phyloP scores from a whole-genome alignment of 2,797 vertebrate species.

The Danio kyathit region DNA sequence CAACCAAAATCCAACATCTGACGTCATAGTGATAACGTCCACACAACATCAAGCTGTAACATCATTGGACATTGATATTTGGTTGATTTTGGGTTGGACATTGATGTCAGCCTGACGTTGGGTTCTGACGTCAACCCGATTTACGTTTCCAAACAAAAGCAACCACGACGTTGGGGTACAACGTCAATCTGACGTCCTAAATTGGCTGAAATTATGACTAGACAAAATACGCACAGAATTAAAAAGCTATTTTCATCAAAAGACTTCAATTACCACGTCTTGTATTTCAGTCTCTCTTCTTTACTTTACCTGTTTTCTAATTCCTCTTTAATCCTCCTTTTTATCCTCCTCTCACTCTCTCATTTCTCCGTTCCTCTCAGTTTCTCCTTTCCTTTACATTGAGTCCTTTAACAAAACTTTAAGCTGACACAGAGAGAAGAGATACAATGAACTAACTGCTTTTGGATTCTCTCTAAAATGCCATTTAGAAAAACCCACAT shows the following conservation, averaged over 20 bases:
- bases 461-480: slow-evolving; percentile 33
- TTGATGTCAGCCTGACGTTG: too few species aligned
- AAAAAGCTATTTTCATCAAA: not conserved
- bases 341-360: not conserved
- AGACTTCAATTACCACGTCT: not conserved
- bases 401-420: not conserved
- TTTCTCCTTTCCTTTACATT: not conserved
- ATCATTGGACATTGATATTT: too few species aligned
- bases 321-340: not conserved
- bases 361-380: not conserved
- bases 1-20: too few species aligned
- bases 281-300: not conserved
- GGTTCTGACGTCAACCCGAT: too few species aligned
- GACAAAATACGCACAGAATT: not conserved
- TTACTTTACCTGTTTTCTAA: not conserved
- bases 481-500: slow-evolving; percentile 25
- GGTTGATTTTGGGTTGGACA: too few species aligned
- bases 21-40: too few species aligned
- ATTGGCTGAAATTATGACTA: not conserved
- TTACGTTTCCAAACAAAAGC: too few species aligned
- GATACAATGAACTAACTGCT: slow-evolving; percentile 11
- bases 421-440: slow-evolving; percentile 17
- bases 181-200: not conserved
- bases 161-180: too few species aligned
- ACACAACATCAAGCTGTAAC: too few species aligned